Base-by-base conservation (phyloP, 1,140 invertebrate species). In the Penaeus chinensis region DNA sequence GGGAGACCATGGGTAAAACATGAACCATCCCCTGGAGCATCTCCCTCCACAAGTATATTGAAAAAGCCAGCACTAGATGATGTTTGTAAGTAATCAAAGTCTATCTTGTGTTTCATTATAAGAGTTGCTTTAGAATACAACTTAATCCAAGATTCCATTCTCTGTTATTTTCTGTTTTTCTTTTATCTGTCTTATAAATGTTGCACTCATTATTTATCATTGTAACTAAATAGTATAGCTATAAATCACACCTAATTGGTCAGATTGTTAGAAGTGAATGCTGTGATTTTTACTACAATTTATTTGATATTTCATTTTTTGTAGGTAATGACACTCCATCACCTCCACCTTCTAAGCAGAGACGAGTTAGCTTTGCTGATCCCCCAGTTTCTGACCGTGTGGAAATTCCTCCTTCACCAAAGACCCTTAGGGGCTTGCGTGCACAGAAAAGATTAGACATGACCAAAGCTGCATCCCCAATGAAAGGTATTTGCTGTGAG, bases 371-470 rank as follows among this genome's bases (percentile, higher is more conserved):
- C 62, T 88, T 88, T 83, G 81, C 86, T 61, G 86, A 88, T 61
- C 86, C 86, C n/a, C 86, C 81, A 42, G 86, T 88, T 22, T 88
- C 86, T 20, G 86, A 88, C 2, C 60, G 74, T 13, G 86, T 88
- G 62, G 86, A 88, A 47, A 88, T 88, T 78, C 86, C 86, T 27
- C 81, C 86, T 61, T 88, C 86, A 47, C 86, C 86, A 1, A 82
- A 77, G 47, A 83, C 74, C 63, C 79, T 87, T 10, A 87, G 76
- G 37, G 27, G 82, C 27, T 83, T 88, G 47, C 54, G 81, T 47
- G 86, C 86, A 60, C 86, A 88, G 60, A 88, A 88, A 61, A 83
- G 86, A 71, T 74, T 88, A 37, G 86, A 88, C 37, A 88, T 88
- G 86, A 88, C 86, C 37, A 82, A 83, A n/a, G 82, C 76, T n/a